Percentiles rank a stretch among this genome's conserved stretches.
Conservation (phyloP, 2,113 vertebrate genomes). For the Eudyptes chrysolophus region DNA sequence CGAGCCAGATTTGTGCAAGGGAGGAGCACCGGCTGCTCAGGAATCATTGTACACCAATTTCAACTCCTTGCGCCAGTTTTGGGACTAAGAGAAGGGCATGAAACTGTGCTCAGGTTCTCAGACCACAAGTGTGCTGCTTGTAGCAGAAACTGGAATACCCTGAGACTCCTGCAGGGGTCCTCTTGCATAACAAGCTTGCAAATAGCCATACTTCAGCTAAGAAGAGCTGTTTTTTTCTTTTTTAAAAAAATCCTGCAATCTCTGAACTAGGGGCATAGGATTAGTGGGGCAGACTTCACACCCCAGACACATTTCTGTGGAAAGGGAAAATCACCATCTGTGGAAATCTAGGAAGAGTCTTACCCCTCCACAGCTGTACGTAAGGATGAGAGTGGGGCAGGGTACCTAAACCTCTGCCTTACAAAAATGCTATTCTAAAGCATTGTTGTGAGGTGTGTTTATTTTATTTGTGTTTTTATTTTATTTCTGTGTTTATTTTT, state of each 20-base stretch:
- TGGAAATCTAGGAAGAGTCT: background rate
- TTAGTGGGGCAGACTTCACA: background rate
- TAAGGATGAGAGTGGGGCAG: background rate
- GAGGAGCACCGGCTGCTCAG: background rate
- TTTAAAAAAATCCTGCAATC: background rate
- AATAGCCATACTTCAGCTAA: background rate
- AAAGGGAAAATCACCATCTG: background rate
- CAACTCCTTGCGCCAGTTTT: background rate
- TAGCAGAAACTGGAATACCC: background rate
- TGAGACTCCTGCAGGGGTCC: background rate
- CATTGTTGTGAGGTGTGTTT: background rate
- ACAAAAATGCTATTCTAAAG: background rate
- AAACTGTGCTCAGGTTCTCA: background rate
- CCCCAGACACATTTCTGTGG: background rate
- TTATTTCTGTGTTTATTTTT: background rate
- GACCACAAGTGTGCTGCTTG: background rate
- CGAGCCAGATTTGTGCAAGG: background rate
- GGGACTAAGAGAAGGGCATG: background rate
- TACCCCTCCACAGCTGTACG: rapidly evolving
- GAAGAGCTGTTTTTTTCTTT: background rate
- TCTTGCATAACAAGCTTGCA: background rate
- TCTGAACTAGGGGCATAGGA: background rate
- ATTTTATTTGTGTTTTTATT: background rate
- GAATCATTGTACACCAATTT: background rate
- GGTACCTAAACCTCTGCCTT: background rate